Conservation (phyloP, 2,113 vertebrate genomes). For the Xerus inauris region DNA sequence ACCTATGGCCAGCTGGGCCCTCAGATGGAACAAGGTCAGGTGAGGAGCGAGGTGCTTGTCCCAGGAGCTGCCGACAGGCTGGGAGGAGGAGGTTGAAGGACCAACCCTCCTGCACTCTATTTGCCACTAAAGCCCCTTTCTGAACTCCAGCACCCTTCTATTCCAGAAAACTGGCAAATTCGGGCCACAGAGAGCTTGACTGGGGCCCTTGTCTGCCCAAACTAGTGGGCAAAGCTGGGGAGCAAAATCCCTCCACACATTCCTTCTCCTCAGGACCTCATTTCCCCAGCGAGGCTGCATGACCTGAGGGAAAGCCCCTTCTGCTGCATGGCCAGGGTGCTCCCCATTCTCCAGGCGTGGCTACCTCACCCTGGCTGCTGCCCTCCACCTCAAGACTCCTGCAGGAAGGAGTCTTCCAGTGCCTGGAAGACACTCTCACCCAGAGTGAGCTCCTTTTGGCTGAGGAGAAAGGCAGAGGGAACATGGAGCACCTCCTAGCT, state of each 20-base stretch:
- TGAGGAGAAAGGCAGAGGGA: conserved; percentile 46
- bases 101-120: not conserved
- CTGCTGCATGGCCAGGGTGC: not conserved
- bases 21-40: not conserved
- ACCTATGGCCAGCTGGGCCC: not conserved
- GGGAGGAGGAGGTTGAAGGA: not conserved
- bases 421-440: conserved; percentile 69
- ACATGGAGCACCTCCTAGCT: conserved; percentile 32
- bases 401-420: conserved; percentile 52
- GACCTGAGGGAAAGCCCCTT: conserved; percentile 58
- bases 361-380: conserved; percentile 1
- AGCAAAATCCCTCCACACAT: not conserved
- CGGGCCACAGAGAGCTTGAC: not conserved
- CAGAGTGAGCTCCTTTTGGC: conserved; percentile 19
- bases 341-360: conserved; percentile 12
- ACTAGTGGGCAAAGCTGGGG: not conserved
- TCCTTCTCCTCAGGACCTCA: conserved; percentile 2
- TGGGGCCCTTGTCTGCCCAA: not conserved
- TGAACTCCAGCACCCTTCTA: not conserved
- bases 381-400: conserved; percentile 23
- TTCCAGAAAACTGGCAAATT: conserved; percentile 6
- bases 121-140: not conserved
- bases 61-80: not conserved
- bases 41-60: not conserved
- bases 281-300: not conserved